phyloP scores from a whole-genome alignment of 2,888 invertebrate genomes.

The Glaucopsyche alexis region DNA sequence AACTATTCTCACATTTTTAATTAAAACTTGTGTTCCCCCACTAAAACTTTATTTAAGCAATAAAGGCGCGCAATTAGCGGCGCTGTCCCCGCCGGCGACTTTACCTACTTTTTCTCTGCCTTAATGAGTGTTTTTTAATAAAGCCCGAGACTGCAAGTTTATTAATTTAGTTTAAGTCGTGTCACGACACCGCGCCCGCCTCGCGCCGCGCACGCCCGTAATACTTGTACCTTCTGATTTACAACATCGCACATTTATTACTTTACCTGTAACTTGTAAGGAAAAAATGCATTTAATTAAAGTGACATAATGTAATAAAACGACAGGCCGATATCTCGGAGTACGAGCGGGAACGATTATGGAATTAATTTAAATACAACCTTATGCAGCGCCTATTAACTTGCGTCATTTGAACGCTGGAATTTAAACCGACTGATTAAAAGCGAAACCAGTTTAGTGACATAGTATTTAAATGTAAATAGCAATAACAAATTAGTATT shows the following conservation, averaged over 20 bases:
- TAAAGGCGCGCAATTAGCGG: constrained; percentile 79
- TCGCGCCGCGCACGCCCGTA: constrained; percentile 47
- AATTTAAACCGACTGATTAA: constrained; percentile 36
- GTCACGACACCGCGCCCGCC: constrained; percentile 60
- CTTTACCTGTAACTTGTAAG: constrained; percentile 42
- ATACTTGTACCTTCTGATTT: constrained; percentile 62
- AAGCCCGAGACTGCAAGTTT: constrained; percentile 76
- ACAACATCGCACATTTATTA: constrained; percentile 47
- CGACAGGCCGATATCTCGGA: constrained; percentile 22
- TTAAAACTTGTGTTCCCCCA: constrained; percentile 79
- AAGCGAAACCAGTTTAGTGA: constrained; percentile 38
- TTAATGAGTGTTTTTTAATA: constrained; percentile 81
- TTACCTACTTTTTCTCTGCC: constrained; percentile 78
- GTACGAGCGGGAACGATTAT: constrained; percentile 27
- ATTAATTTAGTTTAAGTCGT: constrained; percentile 79
- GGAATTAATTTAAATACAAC: constrained; percentile 32
- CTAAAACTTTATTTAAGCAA: constrained; percentile 81
- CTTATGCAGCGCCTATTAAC: constrained; percentile 31
- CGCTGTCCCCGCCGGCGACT: constrained; percentile 79
- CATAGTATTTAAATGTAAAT: constrained; percentile 38
- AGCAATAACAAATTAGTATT: constrained; percentile 33
- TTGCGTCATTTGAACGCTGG: constrained; percentile 33
- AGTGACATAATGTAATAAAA: constrained; percentile 35
- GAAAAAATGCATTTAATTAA: constrained; percentile 42
- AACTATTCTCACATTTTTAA: constrained; percentile 81